These are phyloP conservation scores for Drosophila subpulchrella DNA, from an alignment of 1,140 invertebrate species.

Conservation along the genomic window DNA sequence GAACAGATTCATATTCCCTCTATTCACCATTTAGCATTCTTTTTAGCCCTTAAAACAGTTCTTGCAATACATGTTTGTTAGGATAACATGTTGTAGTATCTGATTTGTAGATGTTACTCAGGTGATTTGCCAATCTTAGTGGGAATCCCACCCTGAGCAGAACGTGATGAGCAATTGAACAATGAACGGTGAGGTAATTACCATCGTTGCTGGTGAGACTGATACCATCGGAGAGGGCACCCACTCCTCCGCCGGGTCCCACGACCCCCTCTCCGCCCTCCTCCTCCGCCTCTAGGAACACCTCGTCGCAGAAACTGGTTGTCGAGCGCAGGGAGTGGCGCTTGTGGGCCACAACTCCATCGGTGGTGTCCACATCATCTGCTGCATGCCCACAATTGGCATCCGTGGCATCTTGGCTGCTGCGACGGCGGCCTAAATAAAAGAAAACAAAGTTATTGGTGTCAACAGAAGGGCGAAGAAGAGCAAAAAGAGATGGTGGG, in stretches of 20 bases:
- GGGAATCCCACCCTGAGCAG: background rate
- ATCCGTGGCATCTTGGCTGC: conserved; percentile 56
- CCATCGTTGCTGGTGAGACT: conserved; percentile 70
- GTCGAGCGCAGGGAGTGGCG: conserved; percentile 78
- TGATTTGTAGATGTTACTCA: background rate
- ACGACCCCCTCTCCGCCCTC: conserved; percentile 10
- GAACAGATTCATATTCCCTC: too few relatives aligned
- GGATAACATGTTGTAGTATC: background rate
- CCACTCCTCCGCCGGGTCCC: conserved; percentile 45
- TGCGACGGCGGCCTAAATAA: conserved; percentile 61
- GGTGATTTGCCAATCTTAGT: background rate
- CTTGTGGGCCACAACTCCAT: conserved; percentile 52
- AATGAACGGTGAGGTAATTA: conserved; percentile 42
- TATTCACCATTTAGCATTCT: too few relatives aligned
- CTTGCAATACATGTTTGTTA: too few relatives aligned
- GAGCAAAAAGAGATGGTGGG: background rate
- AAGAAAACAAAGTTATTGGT: conserved; percentile 36
- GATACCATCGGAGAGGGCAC: conserved; percentile 53
- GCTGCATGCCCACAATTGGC: conserved; percentile 29
- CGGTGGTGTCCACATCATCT: conserved; percentile 55
- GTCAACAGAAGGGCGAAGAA: conserved; percentile 12
- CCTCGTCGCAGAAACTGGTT: conserved; percentile 83
- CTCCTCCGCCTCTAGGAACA: conserved; percentile 67
- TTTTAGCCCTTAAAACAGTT: too few relatives aligned
- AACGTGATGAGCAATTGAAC: conserved; percentile 28